Evolutionary conservation across 2,888 invertebrate species (phyloP), one percentile per base, ranked within the genome.

Genomic region (Cerastis rubricosa): DNA sequence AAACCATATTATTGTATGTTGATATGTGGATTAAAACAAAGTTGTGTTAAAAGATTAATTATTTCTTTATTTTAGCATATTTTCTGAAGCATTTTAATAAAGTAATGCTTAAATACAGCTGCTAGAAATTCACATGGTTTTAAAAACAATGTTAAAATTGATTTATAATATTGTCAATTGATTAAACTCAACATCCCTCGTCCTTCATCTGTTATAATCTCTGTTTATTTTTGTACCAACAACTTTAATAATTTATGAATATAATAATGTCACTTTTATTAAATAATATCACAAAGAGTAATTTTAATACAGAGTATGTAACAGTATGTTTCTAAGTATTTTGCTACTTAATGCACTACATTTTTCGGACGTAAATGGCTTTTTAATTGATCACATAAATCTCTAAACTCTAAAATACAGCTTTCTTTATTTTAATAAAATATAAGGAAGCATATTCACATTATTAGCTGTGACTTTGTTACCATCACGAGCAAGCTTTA

Each of bases 201-300:
- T 54, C 25, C 43, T 71, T 61, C 8, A 43, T 35, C 12, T 65
- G 40, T 65, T 51, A 66, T 75, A 78, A 43, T 76, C 47, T 78
- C 61, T 65, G 63, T 49, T 65, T 49, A 49, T 29, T 59, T 83
- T 87, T 88, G 79, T 81, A 87, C 84, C 70, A 87, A 83, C 71
- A 77, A 69, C 35, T 76, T 73, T 68, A 73, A 78, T 70, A 75
- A 77, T 69, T 54, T 72, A 72, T 59, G 17, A 74, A 78, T 81
- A 59, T 72, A 76, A 66, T 66, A 59, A 68, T 77, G 54, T 71
- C 49, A 71, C 45, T 66, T 87, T 78, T 82, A 82, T 83, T 74
- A 88, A 86, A 82, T 80, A 88, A 87, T 87, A 89, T 88, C 88
- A 89, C 88, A 89, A 83, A 75, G 51, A 75, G 64, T 84, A 71